Base-by-base conservation (phyloP, 2,113 vertebrate genomes). In the Donacobius atricapilla region DNA sequence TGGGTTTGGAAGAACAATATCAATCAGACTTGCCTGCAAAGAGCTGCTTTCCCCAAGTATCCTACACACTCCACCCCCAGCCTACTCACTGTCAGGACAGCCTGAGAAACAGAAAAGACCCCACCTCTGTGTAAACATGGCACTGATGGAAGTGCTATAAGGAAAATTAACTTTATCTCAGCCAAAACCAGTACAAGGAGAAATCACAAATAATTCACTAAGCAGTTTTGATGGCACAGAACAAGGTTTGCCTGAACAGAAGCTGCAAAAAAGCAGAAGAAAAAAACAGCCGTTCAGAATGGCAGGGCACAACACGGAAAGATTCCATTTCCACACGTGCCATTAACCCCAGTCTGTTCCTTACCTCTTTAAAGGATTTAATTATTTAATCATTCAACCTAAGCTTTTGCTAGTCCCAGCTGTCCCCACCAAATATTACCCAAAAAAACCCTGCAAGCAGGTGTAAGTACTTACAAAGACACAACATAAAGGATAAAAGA, bases 41-140 rank as follows among this genome's bases (percentile, higher is more conserved):
- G 17, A 28, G 19, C 21, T 68, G 42, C 9, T 87, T 83, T 95
- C 22, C 35, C 18, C 0, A 0, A 64, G 11, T 14, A 81, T 12
- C n/a, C n/a, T 1, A 0, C 16, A 69, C 40, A 14, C n/a, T n/a
- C 3, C 15, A n/a, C 3, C 6, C 7, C 7, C 42, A 48, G 20
- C 5, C 27, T 28, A 8, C 18, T 48, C 23, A 5, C 11, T 27
- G 6, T 22, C 31, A 24, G 28, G n/a, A 15, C 22, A 37, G 58
- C 3, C 7, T 35, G 28, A 76, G 39, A 68, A 72, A 37, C 21
- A 78, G 28, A 58, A 69, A 45, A 64, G 6, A 7, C 12, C 21
- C 37, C 40, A 27, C 1, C 7, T 63, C 15, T 40, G n/a, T 39
- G 39, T 37, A 77, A 84, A 50, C 5, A 48, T 1, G 0, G 44